Base-by-base conservation (phyloP, 1,140 invertebrate species). In the Magallana ariakensis region DNA sequence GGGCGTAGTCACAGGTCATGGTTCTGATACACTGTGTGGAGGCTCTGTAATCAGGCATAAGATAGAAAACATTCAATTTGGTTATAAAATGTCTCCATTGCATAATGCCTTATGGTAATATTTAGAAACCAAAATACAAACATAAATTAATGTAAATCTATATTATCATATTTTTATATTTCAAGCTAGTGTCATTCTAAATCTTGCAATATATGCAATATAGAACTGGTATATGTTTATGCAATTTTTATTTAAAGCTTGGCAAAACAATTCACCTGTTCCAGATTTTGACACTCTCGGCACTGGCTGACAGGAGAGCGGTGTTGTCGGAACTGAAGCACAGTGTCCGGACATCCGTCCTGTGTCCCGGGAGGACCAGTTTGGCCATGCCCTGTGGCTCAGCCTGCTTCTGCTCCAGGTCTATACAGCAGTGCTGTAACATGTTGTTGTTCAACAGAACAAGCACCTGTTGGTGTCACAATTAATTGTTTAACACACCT, bases 271-370 rank as follows among this genome's bases (percentile, higher is more conserved):
- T 56, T 82, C 19, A 97, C 96, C 98, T 96, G 93, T 98, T 98
- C 98, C 98, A 99, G 62, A 99, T 95, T 96, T 99, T 99, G 7
- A 99, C 95, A 26, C 97, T 96, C 91, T 99, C 98, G 6, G 96
- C 96, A 92, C 98, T 97, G 0, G 97, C 98, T 0, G 98, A 97
- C 19, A 97, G 96, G 89, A 96, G 92, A 46, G 94, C 93, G 6
- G 92, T 93, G 85, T 94, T 94, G 86, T 99, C 98, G 26, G 97
- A 98, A 93, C 97, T 98, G 92, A 99, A 98, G 82, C 96, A 96
- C 16, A 99, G 95, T 57, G 97, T 96, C 58, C 97, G 95, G 3
- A 99, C 97, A 94, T 99, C 97, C 80, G 97, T 97, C 75, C 97
- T 96, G 95, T 99, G 99, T 1, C 98, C 98, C 56, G 96, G 95